Conservation (phyloP, 2,113 vertebrate genomes). For the Solea senegalensis region DNA sequence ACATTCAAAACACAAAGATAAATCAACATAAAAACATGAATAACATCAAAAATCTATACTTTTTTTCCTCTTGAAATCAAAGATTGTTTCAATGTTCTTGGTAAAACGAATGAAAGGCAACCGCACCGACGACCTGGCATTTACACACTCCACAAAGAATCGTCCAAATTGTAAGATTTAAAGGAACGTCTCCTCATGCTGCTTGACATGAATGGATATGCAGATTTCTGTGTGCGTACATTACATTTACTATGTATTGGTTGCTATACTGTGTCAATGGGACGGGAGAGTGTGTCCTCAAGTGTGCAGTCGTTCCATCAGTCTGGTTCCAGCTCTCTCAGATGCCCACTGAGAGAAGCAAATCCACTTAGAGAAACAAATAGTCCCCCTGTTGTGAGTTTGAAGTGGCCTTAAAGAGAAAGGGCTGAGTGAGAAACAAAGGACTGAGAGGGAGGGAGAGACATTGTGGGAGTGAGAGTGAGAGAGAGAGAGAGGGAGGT, state of each 20-base stretch:
- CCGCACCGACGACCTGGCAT: slow-evolving; percentile 4
- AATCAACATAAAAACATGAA: neutral
- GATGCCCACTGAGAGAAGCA: slow-evolving; percentile 65
- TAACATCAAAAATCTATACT: neutral
- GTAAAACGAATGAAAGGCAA: no score
- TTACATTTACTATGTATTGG: slow-evolving; percentile 14
- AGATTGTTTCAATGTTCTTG: slow-evolving; percentile 29
- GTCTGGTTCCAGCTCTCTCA: slow-evolving; percentile 46
- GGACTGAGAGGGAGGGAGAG: neutral
- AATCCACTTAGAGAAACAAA: slow-evolving; percentile 74
- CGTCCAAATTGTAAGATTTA: no score
- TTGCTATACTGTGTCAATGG: slow-evolving; percentile 23
- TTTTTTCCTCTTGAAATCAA: slow-evolving; percentile 11
- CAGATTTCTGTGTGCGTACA: slow-evolving; percentile 2
- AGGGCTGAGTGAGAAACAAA: slow-evolving; percentile 35
- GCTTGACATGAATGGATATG: no score
- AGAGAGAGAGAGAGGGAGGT: slow-evolving; percentile 1
- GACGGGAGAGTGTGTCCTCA: slow-evolving; percentile 25
- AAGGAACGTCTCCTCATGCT: no score
- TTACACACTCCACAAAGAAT: slow-evolving; percentile 1
- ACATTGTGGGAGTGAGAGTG: neutral
- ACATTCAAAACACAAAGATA: no score
- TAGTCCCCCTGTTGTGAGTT: slow-evolving; percentile 61
- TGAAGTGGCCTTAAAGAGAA: slow-evolving; percentile 61
- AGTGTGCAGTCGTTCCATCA: slow-evolving; percentile 68